Percentiles rank a stretch among this genome's conserved stretches.
phyloP scores from a whole-genome alignment of 2,113 vertebrate species.

The Lepidothrix coronata region DNA sequence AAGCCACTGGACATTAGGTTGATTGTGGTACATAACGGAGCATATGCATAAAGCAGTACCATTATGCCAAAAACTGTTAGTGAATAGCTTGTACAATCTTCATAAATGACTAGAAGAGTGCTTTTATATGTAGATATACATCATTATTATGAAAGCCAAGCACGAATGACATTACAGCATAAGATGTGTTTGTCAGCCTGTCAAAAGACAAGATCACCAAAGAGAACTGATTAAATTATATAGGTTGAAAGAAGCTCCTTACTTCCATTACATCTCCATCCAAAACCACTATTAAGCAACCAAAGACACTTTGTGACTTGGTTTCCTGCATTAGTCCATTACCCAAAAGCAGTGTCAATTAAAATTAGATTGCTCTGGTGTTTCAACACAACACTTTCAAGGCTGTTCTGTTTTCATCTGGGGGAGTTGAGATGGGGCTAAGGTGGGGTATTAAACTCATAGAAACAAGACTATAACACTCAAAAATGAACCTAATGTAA shows the following conservation, averaged over 20 bases:
- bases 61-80: conserved; percentile 18
- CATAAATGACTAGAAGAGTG: not conserved
- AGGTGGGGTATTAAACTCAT: not conserved
- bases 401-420: not conserved
- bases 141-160: conserved; percentile 35
- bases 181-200: conserved; percentile 51
- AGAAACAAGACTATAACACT: not conserved
- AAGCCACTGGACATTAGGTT: conserved; percentile 42
- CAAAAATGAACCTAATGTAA: not conserved
- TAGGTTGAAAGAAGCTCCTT: not conserved
- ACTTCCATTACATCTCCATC: not conserved
- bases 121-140: conserved; percentile 36
- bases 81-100: not conserved
- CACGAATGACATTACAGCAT: conserved; percentile 39
- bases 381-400: not conserved
- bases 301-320: not conserved
- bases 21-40: not conserved
- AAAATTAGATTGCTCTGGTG: not conserved
- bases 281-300: not conserved
- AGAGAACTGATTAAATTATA: conserved; percentile 28
- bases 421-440: not conserved
- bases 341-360: not conserved
- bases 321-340: not conserved
- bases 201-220: conserved; percentile 36
- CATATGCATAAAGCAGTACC: not conserved